These are phyloP conservation scores for Luperina testacea DNA, from an alignment of 2,888 invertebrate species.

Conservation along the genomic window DNA sequence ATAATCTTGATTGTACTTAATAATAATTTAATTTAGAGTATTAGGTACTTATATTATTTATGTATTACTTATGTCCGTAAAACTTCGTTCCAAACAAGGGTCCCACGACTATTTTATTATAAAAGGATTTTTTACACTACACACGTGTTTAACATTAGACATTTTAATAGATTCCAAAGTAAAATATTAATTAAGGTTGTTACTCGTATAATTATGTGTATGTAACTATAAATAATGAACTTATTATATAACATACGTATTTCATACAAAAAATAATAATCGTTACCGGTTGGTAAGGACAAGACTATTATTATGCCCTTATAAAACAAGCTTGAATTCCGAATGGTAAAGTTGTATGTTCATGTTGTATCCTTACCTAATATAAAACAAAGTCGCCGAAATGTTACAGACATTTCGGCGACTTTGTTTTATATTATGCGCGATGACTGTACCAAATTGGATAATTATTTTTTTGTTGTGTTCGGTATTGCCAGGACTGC, in stretches of 20 bases:
- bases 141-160: slow-evolving; percentile 9
- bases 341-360: background rate
- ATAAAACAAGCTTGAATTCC: background rate
- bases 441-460: too few species aligned
- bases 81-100: too few species aligned
- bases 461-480: too few species aligned
- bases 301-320: background rate
- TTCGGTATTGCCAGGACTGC: too few species aligned
- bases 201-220: background rate
- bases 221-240: background rate
- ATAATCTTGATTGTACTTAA: background rate
- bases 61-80: too few species aligned
- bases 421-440: too few species aligned
- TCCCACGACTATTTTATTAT: background rate
- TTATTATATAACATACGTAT: background rate
- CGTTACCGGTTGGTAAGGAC: background rate
- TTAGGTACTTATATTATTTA: too few species aligned
- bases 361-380: too few species aligned
- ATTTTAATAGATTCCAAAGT: background rate
- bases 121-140: background rate
- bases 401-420: too few species aligned
- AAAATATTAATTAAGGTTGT: background rate
- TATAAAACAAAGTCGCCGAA: too few species aligned
- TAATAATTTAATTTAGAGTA: background rate
- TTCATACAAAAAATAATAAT: background rate